Evolutionary conservation across 2,797 vertebrate genomes (phyloP).

Genomic region (Molossus molossus): DNA sequence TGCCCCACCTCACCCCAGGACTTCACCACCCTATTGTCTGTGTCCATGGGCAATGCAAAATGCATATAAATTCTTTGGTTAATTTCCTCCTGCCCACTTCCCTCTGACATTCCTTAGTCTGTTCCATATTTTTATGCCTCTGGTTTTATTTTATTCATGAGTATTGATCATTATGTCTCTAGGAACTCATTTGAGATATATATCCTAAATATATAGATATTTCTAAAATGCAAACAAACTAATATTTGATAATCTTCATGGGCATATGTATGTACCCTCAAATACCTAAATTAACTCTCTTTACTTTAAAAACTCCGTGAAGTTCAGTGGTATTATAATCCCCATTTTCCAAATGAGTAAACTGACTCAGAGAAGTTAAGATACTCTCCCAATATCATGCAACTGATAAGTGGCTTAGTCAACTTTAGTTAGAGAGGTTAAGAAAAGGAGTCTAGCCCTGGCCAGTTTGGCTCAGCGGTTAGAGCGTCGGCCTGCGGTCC

Average conservation of each 20-base stretch:
- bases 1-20: too few relatives aligned
- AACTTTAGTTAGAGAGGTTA: background rate
- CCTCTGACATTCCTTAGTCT: too few relatives aligned
- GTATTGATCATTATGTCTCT: background rate
- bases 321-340: background rate
- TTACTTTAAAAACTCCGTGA: background rate
- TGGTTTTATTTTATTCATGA: too few relatives aligned
- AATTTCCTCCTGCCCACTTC: too few relatives aligned
- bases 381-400: background rate
- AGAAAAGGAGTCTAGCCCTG: background rate
- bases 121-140: too few relatives aligned
- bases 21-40: too few relatives aligned
- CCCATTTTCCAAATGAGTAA: background rate
- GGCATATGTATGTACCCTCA: background rate
- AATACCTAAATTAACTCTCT: conserved; percentile 13
- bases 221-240: conserved; percentile 37
- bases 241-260: background rate
- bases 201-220: background rate
- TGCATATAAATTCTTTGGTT: too few relatives aligned
- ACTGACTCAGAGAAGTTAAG: background rate
- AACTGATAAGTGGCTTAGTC: background rate
- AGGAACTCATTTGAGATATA: background rate
- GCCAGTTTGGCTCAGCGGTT: too few relatives aligned
- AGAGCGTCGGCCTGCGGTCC: too few relatives aligned
- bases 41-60: too few relatives aligned